These are phyloP conservation scores for Noctua janthe DNA, from an alignment of 2,888 invertebrate species.

Conservation along the genomic window DNA sequence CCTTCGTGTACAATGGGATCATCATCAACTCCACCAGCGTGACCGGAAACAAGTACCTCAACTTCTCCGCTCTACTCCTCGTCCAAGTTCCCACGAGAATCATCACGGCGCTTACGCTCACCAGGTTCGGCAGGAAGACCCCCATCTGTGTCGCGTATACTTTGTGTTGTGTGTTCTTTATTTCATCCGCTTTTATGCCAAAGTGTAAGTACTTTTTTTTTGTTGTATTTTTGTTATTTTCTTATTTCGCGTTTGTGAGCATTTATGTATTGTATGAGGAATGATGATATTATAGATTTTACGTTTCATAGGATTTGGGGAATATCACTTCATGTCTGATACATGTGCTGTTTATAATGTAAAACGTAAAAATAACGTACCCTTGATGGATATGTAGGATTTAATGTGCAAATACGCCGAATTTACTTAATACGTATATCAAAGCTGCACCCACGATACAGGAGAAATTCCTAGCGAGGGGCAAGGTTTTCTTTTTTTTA, in stretches of 20 bases:
- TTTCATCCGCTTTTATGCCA: constrained; percentile 90
- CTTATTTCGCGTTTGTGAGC: neutral
- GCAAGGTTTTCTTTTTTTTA: too few species aligned
- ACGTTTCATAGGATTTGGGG: neutral
- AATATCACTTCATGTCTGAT: neutral
- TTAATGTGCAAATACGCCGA: too few species aligned
- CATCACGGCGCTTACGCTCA: constrained; percentile 90
- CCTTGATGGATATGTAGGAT: neutral
- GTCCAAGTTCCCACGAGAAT: constrained; percentile 92
- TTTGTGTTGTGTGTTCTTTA: constrained; percentile 88
- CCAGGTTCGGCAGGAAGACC: constrained; percentile 90
- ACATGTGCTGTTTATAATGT: neutral
- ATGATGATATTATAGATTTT: neutral
- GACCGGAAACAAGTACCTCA: constrained; percentile 93
- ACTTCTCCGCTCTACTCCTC: constrained; percentile 92
- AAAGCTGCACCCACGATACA: too few species aligned
- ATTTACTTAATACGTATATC: too few species aligned
- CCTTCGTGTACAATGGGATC: constrained; percentile 94
- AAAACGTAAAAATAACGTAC: neutral
- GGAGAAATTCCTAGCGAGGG: too few species aligned
- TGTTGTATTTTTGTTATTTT: neutral
- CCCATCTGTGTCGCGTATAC: constrained; percentile 85
- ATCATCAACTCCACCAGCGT: constrained; percentile 94
- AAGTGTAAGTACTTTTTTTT: constrained; percentile 79
- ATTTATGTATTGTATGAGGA: neutral